phyloP scores from a whole-genome alignment of 2,888 invertebrate species.

The Agrotis exclamationis region DNA sequence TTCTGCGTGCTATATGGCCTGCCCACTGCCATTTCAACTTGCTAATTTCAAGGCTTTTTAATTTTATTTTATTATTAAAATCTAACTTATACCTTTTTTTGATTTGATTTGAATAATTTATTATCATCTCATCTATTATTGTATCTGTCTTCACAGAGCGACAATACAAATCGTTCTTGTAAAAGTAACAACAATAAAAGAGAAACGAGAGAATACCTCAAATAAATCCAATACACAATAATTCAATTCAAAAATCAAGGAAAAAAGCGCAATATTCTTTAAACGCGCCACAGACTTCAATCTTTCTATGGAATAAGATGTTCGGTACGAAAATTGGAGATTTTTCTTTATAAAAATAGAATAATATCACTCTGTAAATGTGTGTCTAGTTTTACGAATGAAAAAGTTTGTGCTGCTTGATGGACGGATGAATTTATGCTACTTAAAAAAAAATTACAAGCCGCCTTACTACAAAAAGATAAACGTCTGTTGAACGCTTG shows the following conservation, averaged over 20 bases:
- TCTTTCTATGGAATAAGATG: constrained; percentile 55
- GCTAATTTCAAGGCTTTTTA: too few relatives aligned
- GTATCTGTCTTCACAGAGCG: constrained; percentile 42
- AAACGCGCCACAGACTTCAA: constrained; percentile 71
- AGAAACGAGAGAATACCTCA: constrained; percentile 67
- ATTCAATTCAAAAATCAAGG: constrained; percentile 78
- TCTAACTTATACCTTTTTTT: too few relatives aligned
- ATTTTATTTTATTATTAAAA: too few relatives aligned
- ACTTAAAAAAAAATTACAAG: too few relatives aligned
- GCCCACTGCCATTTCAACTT: too few relatives aligned
- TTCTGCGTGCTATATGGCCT: too few relatives aligned
- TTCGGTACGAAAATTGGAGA: constrained; percentile 51
- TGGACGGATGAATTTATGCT: background rate
- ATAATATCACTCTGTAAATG: background rate
- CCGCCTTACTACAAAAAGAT: too few relatives aligned
- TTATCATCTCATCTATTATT: constrained; percentile 19
- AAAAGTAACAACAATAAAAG: constrained; percentile 69
- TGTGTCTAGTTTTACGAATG: background rate
- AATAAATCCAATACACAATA: constrained; percentile 76
- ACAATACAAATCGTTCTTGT: constrained; percentile 48
- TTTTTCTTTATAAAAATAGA: background rate
- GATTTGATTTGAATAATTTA: too few relatives aligned
- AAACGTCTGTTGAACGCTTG: too few relatives aligned
- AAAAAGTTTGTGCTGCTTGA: background rate
- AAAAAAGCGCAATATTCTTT: constrained; percentile 73